Base-by-base conservation (phyloP, 2,888 invertebrate species). In the Lepas anatifera region DNA sequence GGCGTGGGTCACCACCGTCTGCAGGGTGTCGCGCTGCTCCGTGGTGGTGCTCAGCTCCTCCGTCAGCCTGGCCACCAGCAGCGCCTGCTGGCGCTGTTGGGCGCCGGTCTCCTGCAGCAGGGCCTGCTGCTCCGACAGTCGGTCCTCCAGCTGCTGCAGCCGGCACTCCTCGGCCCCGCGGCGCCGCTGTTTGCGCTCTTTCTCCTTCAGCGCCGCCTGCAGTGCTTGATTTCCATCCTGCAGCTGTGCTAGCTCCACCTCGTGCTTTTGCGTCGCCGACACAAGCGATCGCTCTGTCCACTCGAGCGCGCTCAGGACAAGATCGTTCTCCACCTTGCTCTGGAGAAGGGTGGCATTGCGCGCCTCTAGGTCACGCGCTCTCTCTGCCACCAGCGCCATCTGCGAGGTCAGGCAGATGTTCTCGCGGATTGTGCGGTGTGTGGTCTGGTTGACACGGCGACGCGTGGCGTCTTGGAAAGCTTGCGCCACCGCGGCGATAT, bases 351-450 rank as follows among this genome's bases (percentile, higher is more conserved):
- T 4, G 4, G 25, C 39, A 27, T 41, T 39, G 39, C 25, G 25
- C 7, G 25, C 25, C 25, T 66, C 66, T 6, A 41, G 25, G 13
- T 10, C 4, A 25, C 41, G 25, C 39, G 66, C 66, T 27, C 27
- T 37, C 25, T 37, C 41, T 25, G 66, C 66, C 13, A 66, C 37
- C 66, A 66, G 66, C 6, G 39, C 41, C 66, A 66, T 66, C 41
- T 66, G 66, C 66, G 37, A 22, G 4, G 37, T 66, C n/a, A 66
- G 37, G 37, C 66, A 66, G 66, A 66, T 66, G 66, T 66, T 66
- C 39, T 66, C 66, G 39, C 66, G 66, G 6, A 66, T 37, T 8
- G 66, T 41, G 41, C 66, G 66, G 39, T 39, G 39, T 13, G 66
- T 66, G 25, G 66, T 66, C 66, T 39, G 66, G 66, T 66, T 37